These are phyloP conservation scores for Rhyzopertha dominica DNA, from an alignment of 1,140 invertebrate species.

Conservation along the genomic window DNA sequence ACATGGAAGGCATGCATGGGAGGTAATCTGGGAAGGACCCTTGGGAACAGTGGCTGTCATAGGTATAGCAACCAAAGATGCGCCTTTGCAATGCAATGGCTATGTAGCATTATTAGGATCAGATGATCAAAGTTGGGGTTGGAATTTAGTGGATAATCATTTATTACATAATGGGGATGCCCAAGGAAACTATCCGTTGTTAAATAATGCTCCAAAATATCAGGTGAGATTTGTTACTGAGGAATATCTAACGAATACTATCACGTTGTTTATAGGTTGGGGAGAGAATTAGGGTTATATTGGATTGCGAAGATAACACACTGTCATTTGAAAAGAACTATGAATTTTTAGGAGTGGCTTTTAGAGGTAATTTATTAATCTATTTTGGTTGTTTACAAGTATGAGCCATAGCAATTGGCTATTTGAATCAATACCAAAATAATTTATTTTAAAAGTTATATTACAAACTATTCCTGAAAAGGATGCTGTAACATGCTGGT, in stretches of 20 bases:
- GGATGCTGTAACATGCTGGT: too few relatives aligned
- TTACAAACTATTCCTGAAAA: too few relatives aligned
- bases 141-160: constrained; percentile 98
- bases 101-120: constrained; percentile 92
- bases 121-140: constrained; percentile 97
- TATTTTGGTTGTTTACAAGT: too few relatives aligned
- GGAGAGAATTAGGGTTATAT: constrained; percentile 91
- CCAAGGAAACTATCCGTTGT: constrained; percentile 89
- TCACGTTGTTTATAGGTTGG: constrained; percentile 68
- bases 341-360: constrained; percentile 97
- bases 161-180: constrained; percentile 94
- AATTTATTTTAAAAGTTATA: too few relatives aligned
- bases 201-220: constrained; percentile 98
- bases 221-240: constrained; percentile 59
- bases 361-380: constrained; percentile 82
- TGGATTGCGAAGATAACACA: constrained; percentile 96
- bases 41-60: constrained; percentile 93
- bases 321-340: constrained; percentile 98
- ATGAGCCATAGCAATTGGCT: too few relatives aligned
- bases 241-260: background rate
- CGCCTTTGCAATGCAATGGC: constrained; percentile 83
- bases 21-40: constrained; percentile 98
- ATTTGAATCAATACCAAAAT: too few relatives aligned
- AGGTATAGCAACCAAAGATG: constrained; percentile 93
- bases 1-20: constrained; percentile 94